Base-by-base conservation (phyloP, 2,888 invertebrate species). In the Tigriopus californicus region DNA sequence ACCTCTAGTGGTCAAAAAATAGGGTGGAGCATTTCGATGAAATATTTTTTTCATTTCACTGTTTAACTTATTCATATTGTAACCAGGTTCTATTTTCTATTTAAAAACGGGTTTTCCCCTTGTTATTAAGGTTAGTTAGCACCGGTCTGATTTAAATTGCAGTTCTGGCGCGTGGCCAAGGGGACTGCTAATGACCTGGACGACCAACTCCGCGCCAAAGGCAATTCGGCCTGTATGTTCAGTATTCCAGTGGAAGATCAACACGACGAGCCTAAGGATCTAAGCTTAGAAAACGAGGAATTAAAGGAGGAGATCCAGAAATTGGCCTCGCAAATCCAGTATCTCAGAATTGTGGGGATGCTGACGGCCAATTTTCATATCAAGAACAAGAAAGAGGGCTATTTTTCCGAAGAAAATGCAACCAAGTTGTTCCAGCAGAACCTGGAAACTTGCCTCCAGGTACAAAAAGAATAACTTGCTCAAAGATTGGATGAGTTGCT, bases 311-410 rank as follows among this genome's bases (percentile, higher is more conserved):
- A 90, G 73, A 82, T 90, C 41, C 89, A 89, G 67, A 89, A 88
- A 70, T 73, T 90, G 63, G 89, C 89, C 0, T 85, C 86, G 24
- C 88, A 89, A 72, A 88, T 90, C 65, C 89, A 90, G 71, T 86
- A 86, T 72, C 87, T 89, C 86, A 87, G 87, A 74, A 88, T 88
- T 70, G 87, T 89, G 20, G 85, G 88, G 68, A 89, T 90, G 89
- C 86, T 88, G 72, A 81, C 86, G 76, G 85, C 89, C 74, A 90
- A 90, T 71, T 77, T 88, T 6, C 89, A 89, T 71, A 73, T 90
- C 65, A 83, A 86, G 66, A 86, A 86, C 62, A 82, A 85, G 65
- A 79, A 81, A 1, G 85, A 86, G 20, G 82, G 86, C 1, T 86
- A 86, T 72, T 87, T 87, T 72, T 82, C 63, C 47, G 63, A 63